Evolutionary conservation across 2,113 vertebrate species (phyloP).

Genomic region (Archocentrus centrarchus): DNA sequence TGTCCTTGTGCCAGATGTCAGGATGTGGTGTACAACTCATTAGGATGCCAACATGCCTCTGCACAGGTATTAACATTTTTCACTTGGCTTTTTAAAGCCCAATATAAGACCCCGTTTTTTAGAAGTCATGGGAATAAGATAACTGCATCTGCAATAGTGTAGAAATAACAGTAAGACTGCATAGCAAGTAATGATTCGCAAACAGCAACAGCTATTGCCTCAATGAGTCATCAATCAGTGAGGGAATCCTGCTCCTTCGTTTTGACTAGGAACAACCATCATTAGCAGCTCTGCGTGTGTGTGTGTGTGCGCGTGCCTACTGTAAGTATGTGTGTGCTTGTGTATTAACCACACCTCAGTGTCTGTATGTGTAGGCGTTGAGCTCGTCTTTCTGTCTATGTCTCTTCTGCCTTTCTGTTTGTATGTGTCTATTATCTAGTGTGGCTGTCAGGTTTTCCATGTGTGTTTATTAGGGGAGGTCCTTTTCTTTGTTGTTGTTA

Average conservation of each 20-base stretch:
- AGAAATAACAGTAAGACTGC: constrained; percentile 43
- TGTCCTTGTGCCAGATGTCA: constrained; percentile 74
- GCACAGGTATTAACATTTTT: constrained; percentile 11
- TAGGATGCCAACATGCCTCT: constrained; percentile 50
- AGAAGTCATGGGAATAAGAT: constrained; percentile 3
- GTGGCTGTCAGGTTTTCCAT: constrained; percentile 2
- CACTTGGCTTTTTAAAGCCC: constrained; percentile 27
- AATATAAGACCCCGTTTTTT: background rate
- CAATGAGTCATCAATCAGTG: constrained; percentile 70
- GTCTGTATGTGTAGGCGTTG: constrained; percentile 33
- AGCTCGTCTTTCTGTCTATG: constrained; percentile 25
- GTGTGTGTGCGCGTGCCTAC: background rate
- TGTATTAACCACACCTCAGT: constrained; percentile 30
- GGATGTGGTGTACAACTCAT: constrained; percentile 47
- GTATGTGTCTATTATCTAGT: constrained; percentile 3
- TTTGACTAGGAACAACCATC: constrained; percentile 69
- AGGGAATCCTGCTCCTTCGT: constrained; percentile 68
- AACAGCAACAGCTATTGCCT: constrained; percentile 51
- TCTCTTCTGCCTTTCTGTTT: constrained; percentile 29
- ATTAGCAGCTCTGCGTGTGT: constrained; percentile 55
- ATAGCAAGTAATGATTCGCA: constrained; percentile 56
- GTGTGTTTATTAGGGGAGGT: constrained; percentile 8
- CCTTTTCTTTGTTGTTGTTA: constrained; percentile 30
- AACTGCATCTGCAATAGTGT: constrained; percentile 29
- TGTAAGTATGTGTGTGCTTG: constrained; percentile 1